phyloP scores from a whole-genome alignment of 2,797 vertebrate species.

The Pipistrellus nathusii region DNA sequence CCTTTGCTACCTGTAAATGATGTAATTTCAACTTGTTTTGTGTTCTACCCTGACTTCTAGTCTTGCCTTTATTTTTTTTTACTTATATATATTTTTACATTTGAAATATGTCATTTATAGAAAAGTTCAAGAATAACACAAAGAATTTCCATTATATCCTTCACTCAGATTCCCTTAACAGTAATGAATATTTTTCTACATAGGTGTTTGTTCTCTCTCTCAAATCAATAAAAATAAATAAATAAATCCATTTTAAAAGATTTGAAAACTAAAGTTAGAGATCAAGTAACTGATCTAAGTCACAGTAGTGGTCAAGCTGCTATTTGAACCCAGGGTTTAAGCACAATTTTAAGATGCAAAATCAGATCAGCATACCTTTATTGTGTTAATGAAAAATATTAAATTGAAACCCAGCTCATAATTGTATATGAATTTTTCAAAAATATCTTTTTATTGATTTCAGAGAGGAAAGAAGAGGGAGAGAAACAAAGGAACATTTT shows the following conservation, averaged over 20 bases:
- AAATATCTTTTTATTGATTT: too few species aligned
- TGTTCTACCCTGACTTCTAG: not conserved
- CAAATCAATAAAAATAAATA: not conserved
- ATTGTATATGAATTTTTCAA: not conserved
- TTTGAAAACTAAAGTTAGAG: slow-evolving; percentile 30
- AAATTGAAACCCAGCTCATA: not conserved
- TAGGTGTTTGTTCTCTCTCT: not conserved
- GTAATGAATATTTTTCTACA: not conserved
- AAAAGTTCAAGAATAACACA: slow-evolving; percentile 29
- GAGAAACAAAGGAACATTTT: not conserved
- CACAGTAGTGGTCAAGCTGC: not conserved
- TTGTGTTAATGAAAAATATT: slow-evolving; percentile 16
- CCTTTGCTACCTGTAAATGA: slow-evolving; percentile 18
- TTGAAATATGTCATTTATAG: slow-evolving; percentile 33
- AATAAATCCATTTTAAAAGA: not conserved
- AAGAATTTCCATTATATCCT: not conserved
- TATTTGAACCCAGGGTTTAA: slow-evolving; percentile 18
- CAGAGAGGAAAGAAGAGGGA: too few species aligned
- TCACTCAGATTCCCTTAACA: not conserved
- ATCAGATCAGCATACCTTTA: not conserved
- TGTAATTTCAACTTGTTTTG: slow-evolving; percentile 23
- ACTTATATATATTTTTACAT: not conserved
- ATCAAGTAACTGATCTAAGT: not conserved
- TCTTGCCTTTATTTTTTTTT: slow-evolving; percentile 40
- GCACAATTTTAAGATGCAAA: not conserved